These are phyloP conservation scores for Apotomis turbidana DNA, from an alignment of 2,888 invertebrate species.

Conservation along the genomic window DNA sequence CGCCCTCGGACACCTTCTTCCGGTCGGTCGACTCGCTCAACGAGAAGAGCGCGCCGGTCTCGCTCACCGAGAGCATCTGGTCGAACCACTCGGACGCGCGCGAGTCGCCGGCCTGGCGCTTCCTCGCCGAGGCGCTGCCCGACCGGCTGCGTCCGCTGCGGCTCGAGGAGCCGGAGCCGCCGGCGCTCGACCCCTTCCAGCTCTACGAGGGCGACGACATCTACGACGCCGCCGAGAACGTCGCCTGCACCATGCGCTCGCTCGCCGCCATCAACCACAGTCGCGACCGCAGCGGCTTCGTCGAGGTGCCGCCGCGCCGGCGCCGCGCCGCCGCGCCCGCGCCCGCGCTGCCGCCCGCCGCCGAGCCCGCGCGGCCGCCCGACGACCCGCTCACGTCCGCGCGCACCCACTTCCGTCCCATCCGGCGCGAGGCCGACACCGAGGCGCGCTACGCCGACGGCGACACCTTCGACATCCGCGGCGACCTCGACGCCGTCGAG, in stretches of 20 bases:
- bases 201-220: slow-evolving; percentile 70
- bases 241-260: slow-evolving; percentile 76
- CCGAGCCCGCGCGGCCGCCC: slow-evolving; percentile 82
- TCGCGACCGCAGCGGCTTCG: slow-evolving; percentile 85
- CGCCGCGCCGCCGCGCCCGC: slow-evolving; percentile 59
- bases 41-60: slow-evolving; percentile 66
- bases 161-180: slow-evolving; percentile 45
- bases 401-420: slow-evolving; percentile 93
- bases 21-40: too few relatives aligned
- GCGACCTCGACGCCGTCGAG: slow-evolving; percentile 85
- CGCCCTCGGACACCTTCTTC: slow-evolving; percentile 80
- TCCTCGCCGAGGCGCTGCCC: slow-evolving; percentile 52
- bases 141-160: slow-evolving; percentile 50
- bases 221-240: slow-evolving; percentile 69
- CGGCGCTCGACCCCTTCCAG: slow-evolving; percentile 63
- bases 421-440: slow-evolving; percentile 81
- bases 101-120: slow-evolving; percentile 55
- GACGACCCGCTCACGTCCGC: slow-evolving; percentile 91
- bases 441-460: slow-evolving; percentile 85
- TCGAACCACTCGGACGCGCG: slow-evolving; percentile 53
- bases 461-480: slow-evolving; percentile 87
- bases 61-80: slow-evolving; percentile 70
- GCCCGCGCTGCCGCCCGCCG: slow-evolving; percentile 76
- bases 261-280: slow-evolving; percentile 85
- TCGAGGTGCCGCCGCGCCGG: slow-evolving; percentile 82